phyloP scores from a whole-genome alignment of 2,113 vertebrate genomes.

The Daphoenositta chrysoptera region DNA sequence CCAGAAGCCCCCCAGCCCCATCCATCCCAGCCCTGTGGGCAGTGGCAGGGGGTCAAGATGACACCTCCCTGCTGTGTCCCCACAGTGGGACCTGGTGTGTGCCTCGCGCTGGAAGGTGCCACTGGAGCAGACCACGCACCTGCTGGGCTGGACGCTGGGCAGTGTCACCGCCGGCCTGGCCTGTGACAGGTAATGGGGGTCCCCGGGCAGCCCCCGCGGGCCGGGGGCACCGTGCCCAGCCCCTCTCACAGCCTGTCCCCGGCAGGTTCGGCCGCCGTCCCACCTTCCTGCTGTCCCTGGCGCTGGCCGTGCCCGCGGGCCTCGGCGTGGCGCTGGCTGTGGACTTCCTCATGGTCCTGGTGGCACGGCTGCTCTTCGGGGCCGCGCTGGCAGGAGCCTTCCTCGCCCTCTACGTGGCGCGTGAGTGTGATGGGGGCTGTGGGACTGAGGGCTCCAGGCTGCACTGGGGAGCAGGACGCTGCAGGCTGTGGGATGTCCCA shows the following conservation, averaged over 20 bases:
- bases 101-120: conserved; percentile 82
- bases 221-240: background rate
- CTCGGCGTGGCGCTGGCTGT: conserved; percentile 71
- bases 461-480: too few relatives aligned
- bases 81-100: conserved; percentile 86
- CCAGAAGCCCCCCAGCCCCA: background rate
- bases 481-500: too few relatives aligned
- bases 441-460: background rate
- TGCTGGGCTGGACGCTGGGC: conserved; percentile 83
- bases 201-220: rapidly evolving
- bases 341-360: conserved; percentile 68
- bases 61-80: rapidly evolving
- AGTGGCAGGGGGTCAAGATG: rapidly evolving
- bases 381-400: conserved; percentile 77
- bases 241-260: background rate
- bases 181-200: conserved; percentile 78
- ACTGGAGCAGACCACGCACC: conserved; percentile 80
- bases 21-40: background rate
- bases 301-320: conserved; percentile 76
- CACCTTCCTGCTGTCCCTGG: conserved; percentile 73
- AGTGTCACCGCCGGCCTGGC: conserved; percentile 76
- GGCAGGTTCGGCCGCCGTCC: conserved; percentile 80
- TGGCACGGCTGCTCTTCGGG: conserved; percentile 76
- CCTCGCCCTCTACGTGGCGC: conserved; percentile 79
- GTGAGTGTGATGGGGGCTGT: background rate